Base-by-base conservation (phyloP, 2,797 vertebrate species). In the Acipenser transmontanus region DNA sequence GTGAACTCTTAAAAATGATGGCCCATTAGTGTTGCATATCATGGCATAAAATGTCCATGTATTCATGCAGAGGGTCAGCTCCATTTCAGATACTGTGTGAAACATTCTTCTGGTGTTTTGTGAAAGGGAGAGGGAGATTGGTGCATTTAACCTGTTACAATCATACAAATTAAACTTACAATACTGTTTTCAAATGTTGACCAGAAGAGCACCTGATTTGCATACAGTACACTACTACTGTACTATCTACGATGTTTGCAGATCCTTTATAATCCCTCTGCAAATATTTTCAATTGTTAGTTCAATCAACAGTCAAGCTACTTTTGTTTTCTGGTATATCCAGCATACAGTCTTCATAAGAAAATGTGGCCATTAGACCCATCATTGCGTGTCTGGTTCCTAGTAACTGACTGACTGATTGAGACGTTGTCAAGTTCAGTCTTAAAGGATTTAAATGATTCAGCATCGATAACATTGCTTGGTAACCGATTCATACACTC, bases 71-170 rank as follows among this genome's bases (percentile, higher is more conserved):
- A 7, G 49, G 59, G 49, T 62, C 17, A 6, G 5, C 49, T 47
- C 52, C 13, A 20, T 17, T 63, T n/a, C n/a, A 11, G 48, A 34
- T 62, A 49, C 17, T 48, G 60, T 8, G 10, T 61, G 54, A 12
- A 49, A 54, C 49, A 69, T 62, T 61, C 51, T 61, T 63, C 54
- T 48, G 47, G 34, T 66, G 59, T 49, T 57, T 10, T 6, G 11
- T 7, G 60, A 8, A 48, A 49, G 63, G 12, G 9, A 49, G 6
- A 49, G 64, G 12, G 60, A 34, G 64, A 64, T 68, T 61, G 13
- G 8, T 7, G 61, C 13, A 34, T 50, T 14, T 48, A 6, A 8
- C 9, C 13, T 7, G 52, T 63, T 59, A 48, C 13, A 65, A 11
- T 57, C 54, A 57, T 7, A 13, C 50, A 63, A 57, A 50, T 13